Percentiles rank a stretch among this genome's conserved stretches.
Conservation (phyloP, 2,797 vertebrate species). For the Dromococcyx pavoninus region DNA sequence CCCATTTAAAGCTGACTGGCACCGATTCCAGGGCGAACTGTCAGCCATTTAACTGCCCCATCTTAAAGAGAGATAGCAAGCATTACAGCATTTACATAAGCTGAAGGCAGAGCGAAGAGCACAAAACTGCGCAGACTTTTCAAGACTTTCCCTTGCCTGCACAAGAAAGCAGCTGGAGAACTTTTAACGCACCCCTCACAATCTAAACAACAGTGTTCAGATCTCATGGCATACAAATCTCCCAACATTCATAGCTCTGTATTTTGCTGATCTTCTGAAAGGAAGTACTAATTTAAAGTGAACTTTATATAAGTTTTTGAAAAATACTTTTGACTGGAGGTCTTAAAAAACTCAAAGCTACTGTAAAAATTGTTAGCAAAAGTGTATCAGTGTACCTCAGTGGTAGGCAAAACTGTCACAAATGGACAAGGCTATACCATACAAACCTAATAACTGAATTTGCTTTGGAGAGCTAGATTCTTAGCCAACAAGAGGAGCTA, state of each 20-base stretch:
- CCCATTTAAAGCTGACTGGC: not conserved
- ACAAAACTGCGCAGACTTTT: not conserved
- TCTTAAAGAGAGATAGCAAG: not conserved
- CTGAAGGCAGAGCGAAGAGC: not conserved
- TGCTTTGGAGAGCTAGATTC: not conserved
- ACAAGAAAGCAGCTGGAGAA: not conserved
- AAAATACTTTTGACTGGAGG: not conserved
- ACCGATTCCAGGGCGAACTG: not conserved
- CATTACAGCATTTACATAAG: not conserved
- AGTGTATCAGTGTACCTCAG: not conserved
- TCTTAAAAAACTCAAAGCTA: not conserved
- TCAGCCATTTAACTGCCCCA: not conserved
- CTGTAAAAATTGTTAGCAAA: not conserved
- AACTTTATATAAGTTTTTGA: not conserved
- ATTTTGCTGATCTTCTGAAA: not conserved
- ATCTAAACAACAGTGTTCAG: not conserved
- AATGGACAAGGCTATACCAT: not conserved
- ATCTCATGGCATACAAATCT: not conserved
- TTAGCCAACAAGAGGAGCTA: not conserved
- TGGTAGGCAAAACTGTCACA: not conserved
- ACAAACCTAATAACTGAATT: not conserved
- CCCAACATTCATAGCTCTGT: not conserved
- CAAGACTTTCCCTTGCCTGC: not conserved
- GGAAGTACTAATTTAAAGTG: not conserved
- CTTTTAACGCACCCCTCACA: not conserved